Conservation (phyloP, 2,113 vertebrate species). For the Prinia subflava region DNA sequence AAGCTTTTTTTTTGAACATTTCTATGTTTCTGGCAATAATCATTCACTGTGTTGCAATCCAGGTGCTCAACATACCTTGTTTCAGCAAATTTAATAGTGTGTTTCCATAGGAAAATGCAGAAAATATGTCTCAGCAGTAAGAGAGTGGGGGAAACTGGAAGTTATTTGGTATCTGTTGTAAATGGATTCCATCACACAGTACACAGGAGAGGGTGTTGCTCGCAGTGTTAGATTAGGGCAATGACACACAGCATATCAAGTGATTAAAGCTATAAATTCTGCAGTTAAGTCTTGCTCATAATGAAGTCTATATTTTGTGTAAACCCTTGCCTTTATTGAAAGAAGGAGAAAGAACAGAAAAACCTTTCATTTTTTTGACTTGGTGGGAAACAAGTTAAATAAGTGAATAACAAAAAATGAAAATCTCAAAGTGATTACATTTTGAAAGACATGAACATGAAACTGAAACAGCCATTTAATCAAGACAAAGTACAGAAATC, state of each 20-base stretch:
- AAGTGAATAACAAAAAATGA: background rate
- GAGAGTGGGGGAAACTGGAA: too few relatives aligned
- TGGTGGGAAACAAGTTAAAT: background rate
- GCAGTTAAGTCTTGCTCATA: background rate
- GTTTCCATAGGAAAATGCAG: too few relatives aligned
- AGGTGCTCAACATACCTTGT: background rate
- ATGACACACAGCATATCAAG: background rate
- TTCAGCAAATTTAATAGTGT: too few relatives aligned
- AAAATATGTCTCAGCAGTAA: too few relatives aligned
- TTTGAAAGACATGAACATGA: background rate
- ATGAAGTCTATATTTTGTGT: background rate
- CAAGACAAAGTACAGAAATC: background rate
- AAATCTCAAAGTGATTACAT: background rate
- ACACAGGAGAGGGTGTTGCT: background rate
- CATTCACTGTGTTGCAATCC: background rate
- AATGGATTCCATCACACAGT: background rate
- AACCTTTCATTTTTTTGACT: background rate
- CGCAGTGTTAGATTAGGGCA: background rate
- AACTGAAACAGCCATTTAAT: background rate
- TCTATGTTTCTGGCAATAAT: background rate
- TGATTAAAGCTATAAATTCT: background rate
- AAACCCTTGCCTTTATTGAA: background rate
- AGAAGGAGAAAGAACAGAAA: background rate
- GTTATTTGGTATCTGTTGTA: too few relatives aligned
- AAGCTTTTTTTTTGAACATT: background rate